Evolutionary conservation across 2,113 vertebrate species (phyloP).

Genomic region (Plectropomus leopardus): DNA sequence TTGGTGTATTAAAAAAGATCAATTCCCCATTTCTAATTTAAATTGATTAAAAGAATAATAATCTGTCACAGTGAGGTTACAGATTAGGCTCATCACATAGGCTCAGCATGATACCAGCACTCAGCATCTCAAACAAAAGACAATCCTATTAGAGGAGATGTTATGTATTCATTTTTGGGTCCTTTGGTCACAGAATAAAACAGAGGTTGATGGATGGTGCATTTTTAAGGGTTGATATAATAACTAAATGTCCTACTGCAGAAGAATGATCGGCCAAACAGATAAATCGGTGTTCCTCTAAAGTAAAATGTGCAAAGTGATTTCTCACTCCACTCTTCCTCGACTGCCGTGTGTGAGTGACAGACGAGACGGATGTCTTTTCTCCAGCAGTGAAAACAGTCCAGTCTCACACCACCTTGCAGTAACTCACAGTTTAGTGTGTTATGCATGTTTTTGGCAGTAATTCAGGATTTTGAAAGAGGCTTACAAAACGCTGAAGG

Average conservation of each 20-base stretch:
- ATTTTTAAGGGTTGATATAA: too few relatives aligned
- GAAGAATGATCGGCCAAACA: too few relatives aligned
- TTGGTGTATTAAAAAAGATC: background rate
- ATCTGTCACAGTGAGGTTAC: background rate
- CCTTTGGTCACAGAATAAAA: background rate
- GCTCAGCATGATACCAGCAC: background rate
- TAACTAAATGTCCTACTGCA: too few relatives aligned
- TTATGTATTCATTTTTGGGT: background rate
- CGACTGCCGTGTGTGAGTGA: background rate
- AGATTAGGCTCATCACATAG: background rate
- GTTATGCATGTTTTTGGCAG: background rate
- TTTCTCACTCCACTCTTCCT: background rate
- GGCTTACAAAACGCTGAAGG: background rate
- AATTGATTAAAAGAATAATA: background rate
- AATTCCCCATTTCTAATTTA: background rate
- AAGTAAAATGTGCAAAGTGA: background rate
- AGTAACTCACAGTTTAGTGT: background rate
- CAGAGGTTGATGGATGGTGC: too few relatives aligned
- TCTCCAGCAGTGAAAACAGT: background rate
- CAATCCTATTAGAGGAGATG: background rate
- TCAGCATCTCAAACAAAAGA: slow-evolving; percentile 1
- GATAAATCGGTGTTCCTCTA: too few relatives aligned
- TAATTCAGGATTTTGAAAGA: background rate
- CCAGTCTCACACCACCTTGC: background rate
- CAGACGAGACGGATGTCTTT: background rate